phyloP scores from a whole-genome alignment of 2,113 vertebrate genomes.

The Xenotilapia leptura region DNA sequence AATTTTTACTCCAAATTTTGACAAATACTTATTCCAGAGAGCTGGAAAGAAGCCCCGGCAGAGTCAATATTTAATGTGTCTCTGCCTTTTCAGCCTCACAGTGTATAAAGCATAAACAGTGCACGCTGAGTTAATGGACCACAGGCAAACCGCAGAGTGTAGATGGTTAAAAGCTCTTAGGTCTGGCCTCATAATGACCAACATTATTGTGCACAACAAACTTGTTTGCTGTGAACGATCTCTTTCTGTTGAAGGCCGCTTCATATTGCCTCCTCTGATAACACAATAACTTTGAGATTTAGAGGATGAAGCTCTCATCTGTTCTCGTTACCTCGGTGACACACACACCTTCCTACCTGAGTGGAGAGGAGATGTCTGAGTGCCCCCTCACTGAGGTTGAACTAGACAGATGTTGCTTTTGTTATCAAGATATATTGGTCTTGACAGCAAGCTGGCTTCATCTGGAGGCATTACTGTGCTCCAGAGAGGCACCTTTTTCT shows the following conservation, averaged over 20 bases:
- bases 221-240: not conserved
- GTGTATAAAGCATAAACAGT: not conserved
- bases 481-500: not conserved
- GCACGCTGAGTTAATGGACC: not conserved
- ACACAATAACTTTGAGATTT: conserved; percentile 5
- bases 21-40: not conserved
- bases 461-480: not conserved
- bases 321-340: conserved; percentile 21
- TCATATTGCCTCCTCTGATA: not conserved
- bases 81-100: not conserved
- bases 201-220: not conserved
- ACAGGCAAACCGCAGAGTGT: not conserved
- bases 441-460: conserved; percentile 25
- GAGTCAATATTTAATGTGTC: not conserved
- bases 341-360: not conserved
- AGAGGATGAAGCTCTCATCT: conserved; percentile 6
- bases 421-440: conserved; percentile 8
- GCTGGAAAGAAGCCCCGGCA: not conserved
- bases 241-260: not conserved
- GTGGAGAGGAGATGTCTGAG: not conserved
- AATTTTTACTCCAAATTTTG: not conserved
- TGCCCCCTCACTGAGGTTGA: conserved; percentile 2
- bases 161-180: not conserved
- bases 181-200: not conserved
- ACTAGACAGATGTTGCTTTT: conserved; percentile 43